Percentiles rank a stretch among this genome's conserved stretches.
phyloP scores from a whole-genome alignment of 2,113 vertebrate genomes.

The Syngnathus typhle region DNA sequence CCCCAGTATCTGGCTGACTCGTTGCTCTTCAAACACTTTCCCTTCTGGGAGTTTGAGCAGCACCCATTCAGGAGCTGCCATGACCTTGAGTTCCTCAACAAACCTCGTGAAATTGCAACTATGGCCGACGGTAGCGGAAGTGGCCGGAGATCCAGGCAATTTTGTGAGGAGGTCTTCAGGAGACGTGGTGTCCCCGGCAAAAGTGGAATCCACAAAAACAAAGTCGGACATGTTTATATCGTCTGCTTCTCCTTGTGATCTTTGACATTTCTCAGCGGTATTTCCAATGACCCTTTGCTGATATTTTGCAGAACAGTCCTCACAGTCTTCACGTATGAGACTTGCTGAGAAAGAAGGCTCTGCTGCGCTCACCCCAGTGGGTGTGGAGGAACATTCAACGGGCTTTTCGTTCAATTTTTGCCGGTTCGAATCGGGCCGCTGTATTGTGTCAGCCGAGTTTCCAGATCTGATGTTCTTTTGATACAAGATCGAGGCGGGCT shows the following conservation, averaged over 20 bases:
- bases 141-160: fast-evolving
- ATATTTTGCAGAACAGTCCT: background rate
- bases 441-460: background rate
- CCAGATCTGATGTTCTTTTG: background rate
- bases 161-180: background rate
- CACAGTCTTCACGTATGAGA: background rate
- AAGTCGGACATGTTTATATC: background rate
- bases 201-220: slow-evolving; percentile 23
- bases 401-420: background rate
- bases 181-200: slow-evolving; percentile 7
- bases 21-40: background rate
- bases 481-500: slow-evolving; percentile 3
- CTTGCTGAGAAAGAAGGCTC: background rate
- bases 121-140: background rate
- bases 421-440: background rate
- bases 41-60: slow-evolving; percentile 1
- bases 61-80: slow-evolving; percentile 10
- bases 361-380: background rate
- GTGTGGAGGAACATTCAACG: background rate
- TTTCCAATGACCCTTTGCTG: background rate
- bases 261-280: background rate
- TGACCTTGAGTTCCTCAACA: slow-evolving; percentile 17
- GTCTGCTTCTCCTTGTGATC: background rate
- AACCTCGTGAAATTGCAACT: slow-evolving; percentile 11
- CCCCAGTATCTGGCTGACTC: fast-evolving